Evolutionary conservation across 2,797 vertebrate genomes (phyloP).

Genomic region (Muraenolepis orangiensis): DNA sequence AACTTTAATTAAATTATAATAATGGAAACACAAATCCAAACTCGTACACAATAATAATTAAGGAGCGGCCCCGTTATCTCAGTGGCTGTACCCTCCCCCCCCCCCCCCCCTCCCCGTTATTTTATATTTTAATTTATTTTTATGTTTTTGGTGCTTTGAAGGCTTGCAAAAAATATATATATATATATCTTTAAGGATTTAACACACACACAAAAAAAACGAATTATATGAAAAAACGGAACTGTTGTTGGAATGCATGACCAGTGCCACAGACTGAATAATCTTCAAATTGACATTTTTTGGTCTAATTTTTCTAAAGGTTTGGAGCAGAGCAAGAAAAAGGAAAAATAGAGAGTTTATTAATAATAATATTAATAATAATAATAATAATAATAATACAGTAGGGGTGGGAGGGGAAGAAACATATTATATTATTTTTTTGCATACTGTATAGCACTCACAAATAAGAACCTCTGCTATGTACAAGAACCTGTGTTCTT

Average conservation of each 20-base stretch:
- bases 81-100: background rate
- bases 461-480: conserved; percentile 67
- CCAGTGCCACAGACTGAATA: conserved; percentile 73
- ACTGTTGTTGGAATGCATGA: conserved; percentile 83
- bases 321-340: conserved; percentile 18
- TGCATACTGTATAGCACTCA: conserved; percentile 61
- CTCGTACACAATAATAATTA: background rate
- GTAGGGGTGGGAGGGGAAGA: background rate
- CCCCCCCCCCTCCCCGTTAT: conserved; percentile 7
- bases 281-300: conserved; percentile 71
- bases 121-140: conserved; percentile 45
- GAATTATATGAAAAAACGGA: conserved; percentile 72
- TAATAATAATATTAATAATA: no score
- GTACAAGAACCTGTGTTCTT: conserved; percentile 67
- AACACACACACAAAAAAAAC: conserved; percentile 69
- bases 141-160: conserved; percentile 73
- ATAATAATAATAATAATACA: conserved; percentile 56
- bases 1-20: conserved; percentile 35
- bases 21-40: background rate
- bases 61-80: background rate
- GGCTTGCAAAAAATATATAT: conserved; percentile 81
- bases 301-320: conserved; percentile 55
- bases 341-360: conserved; percentile 49
- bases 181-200: background rate
- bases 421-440: conserved; percentile 51